These are phyloP conservation scores for Aselliscus stoliczkanus DNA, from an alignment of 2,797 vertebrate genomes.

Conservation along the genomic window DNA sequence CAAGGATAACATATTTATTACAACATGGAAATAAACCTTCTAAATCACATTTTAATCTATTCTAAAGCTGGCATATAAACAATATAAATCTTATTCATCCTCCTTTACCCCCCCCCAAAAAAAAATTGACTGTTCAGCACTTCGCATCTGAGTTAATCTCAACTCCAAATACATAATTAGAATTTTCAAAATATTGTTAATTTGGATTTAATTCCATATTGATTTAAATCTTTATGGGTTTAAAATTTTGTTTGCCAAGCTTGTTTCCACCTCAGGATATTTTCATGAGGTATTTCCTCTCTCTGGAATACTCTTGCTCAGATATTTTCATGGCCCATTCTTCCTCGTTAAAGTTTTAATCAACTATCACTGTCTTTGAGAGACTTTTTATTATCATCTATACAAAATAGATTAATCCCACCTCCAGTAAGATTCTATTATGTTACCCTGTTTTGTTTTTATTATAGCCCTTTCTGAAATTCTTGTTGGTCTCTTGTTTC, in stretches of 20 bases:
- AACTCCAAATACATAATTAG: not conserved
- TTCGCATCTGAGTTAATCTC: not conserved
- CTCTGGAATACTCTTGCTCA: not conserved
- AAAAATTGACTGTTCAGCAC: not conserved
- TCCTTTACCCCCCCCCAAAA: rapidly evolving
- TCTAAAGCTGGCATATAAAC: not conserved
- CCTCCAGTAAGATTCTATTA: not conserved
- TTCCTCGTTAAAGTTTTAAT: not conserved
- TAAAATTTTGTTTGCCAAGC: not conserved
- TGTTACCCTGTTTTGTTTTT: not conserved
- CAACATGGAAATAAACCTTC: not conserved
- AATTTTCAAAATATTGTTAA: not conserved
- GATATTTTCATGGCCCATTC: not conserved
- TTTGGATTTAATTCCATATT: not conserved
- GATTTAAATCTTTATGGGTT: not conserved
- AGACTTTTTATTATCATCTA: not conserved
- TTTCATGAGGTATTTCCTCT: not conserved
- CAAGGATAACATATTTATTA: not conserved
- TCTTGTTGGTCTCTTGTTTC: not conserved
- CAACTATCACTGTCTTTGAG: not conserved
- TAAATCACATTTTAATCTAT: not conserved
- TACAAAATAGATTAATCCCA: not conserved
- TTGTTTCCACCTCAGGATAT: not conserved
- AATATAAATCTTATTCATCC: not conserved
- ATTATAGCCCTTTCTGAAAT: not conserved